These are phyloP conservation scores for Hydrolagus colliei DNA, from an alignment of 2,797 vertebrate genomes.

Conservation along the genomic window DNA sequence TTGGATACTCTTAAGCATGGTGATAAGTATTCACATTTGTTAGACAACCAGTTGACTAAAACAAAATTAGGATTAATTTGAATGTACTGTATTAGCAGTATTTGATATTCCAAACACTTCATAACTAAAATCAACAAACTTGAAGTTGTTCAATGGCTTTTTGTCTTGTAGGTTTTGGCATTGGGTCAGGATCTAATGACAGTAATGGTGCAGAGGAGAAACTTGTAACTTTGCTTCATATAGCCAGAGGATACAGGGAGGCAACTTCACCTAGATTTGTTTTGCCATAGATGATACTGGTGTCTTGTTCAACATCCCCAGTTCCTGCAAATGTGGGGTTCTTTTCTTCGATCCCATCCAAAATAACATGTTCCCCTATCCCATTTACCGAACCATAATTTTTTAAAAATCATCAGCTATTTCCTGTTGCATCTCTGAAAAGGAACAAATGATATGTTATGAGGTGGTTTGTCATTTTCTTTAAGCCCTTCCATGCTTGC, in stretches of 20 bases:
- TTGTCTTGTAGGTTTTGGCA: not conserved
- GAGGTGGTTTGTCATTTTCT: not conserved
- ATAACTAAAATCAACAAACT: not conserved
- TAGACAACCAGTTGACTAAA: no score
- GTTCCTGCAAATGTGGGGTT: not conserved
- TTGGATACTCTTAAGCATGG: no score
- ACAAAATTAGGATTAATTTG: not conserved
- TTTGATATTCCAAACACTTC: not conserved
- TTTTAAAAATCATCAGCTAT: not conserved
- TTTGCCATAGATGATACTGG: not conserved
- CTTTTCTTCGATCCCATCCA: not conserved
- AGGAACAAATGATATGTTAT: not conserved
- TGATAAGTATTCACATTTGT: no score
- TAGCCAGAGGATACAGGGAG: not conserved
- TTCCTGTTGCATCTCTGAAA: not conserved
- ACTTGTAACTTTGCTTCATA: constrained; percentile 16
- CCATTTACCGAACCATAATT: not conserved
- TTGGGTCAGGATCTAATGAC: not conserved
- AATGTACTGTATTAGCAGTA: not conserved
- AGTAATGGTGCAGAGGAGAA: not conserved
- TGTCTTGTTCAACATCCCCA: no score
- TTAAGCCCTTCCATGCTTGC: not conserved
- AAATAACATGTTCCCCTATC: not conserved
- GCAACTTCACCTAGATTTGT: not conserved
- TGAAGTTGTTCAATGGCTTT: not conserved